These are phyloP conservation scores for Tachypleus tridentatus DNA, from an alignment of 1,140 invertebrate species.

Conservation along the genomic window DNA sequence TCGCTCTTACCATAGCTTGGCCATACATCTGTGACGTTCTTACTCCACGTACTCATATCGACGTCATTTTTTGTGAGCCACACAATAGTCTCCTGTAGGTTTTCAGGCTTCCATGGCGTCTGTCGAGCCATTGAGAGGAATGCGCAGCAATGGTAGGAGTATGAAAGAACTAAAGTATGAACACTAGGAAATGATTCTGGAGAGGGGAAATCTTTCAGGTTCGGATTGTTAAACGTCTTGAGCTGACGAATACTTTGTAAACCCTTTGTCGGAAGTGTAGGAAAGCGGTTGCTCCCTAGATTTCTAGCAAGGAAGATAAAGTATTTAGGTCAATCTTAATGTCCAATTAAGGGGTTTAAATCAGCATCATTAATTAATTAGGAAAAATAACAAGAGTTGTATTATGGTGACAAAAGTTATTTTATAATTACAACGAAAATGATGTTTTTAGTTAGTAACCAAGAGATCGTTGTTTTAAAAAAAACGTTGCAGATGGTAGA, in stretches of 20 bases:
- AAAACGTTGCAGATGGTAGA: too few species aligned
- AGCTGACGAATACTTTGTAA: conserved; percentile 64
- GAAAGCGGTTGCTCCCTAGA: conserved; percentile 80
- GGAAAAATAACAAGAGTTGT: too few species aligned
- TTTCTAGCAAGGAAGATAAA: conserved; percentile 46
- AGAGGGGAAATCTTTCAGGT: conserved; percentile 71
- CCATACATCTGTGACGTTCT: conserved; percentile 50
- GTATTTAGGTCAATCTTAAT: too few species aligned
- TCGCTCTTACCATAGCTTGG: conserved; percentile 11
- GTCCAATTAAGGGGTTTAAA: too few species aligned
- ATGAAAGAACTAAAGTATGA: conserved; percentile 59
- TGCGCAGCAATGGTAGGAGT: conserved; percentile 93
- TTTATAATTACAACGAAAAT: too few species aligned
- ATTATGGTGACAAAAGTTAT: too few species aligned
- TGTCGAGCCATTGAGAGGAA: conserved; percentile 30
- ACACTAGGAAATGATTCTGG: conserved; percentile 75
- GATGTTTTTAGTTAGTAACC: too few species aligned
- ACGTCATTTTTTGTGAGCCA: conserved; percentile 51
- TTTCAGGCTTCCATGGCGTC: conserved; percentile 5
- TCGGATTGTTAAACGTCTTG: conserved; percentile 85
- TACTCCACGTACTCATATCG: conserved; percentile 60
- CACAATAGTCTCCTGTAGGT: conserved; percentile 48
- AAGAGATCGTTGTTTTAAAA: too few species aligned
- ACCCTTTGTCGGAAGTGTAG: conserved; percentile 64
- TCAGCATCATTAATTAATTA: too few species aligned